phyloP scores from a whole-genome alignment of 2,113 vertebrate species.

The Ia io region DNA sequence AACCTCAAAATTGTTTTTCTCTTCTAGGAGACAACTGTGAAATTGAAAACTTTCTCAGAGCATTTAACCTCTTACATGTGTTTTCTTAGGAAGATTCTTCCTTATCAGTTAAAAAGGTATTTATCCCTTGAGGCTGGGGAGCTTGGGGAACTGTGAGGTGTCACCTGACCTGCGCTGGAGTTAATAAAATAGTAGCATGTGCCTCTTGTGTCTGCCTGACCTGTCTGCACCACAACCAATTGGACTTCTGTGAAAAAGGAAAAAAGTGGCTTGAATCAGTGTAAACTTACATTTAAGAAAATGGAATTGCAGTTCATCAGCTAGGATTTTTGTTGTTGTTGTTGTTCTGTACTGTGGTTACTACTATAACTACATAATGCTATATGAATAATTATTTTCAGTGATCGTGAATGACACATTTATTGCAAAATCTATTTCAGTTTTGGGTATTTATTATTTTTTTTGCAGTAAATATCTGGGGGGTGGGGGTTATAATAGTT shows the following conservation, averaged over 20 bases:
- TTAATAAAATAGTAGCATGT: not conserved
- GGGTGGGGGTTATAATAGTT: not conserved
- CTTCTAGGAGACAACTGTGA: conserved; percentile 93
- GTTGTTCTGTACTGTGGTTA: not conserved
- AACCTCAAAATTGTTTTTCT: conserved; percentile 55
- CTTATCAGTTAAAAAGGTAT: conserved; percentile 98
- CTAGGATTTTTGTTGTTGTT: not conserved
- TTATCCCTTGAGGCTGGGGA: conserved; percentile 21
- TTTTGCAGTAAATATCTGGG: not conserved
- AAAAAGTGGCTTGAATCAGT: not conserved
- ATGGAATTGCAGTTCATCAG: not conserved
- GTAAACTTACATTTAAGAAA: conserved; percentile 2
- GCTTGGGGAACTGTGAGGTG: not conserved
- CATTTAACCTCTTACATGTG: conserved; percentile 90
- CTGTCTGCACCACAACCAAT: not conserved
- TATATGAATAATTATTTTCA: not conserved
- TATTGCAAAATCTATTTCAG: conserved; percentile 14
- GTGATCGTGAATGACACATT: not conserved
- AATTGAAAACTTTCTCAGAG: conserved; percentile 92
- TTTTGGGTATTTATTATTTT: conserved; percentile 10
- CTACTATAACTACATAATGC: not conserved
- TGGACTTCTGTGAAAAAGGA: not conserved
- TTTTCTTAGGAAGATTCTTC: conserved; percentile 97
- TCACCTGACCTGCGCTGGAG: not conserved
- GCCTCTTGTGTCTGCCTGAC: not conserved